phyloP scores from a whole-genome alignment of 1,140 invertebrate genomes.

The Nylanderia fulva region DNA sequence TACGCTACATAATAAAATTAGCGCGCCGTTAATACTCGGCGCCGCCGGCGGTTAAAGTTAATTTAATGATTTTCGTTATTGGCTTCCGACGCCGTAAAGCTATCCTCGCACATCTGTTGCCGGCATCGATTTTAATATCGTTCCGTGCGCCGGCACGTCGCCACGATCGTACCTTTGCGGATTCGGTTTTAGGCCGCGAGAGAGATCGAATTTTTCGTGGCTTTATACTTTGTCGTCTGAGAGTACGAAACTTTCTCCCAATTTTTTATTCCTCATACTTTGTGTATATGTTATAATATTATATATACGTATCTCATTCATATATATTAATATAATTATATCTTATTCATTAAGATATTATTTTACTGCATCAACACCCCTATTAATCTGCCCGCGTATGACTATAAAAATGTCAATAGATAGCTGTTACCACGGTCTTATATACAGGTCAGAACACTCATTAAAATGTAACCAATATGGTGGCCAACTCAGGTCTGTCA shows the following conservation, averaged over 20 bases:
- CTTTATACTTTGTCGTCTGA: background rate
- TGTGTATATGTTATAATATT: no score
- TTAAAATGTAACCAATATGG: no score
- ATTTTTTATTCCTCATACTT: conserved; percentile 1
- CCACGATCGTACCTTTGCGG: conserved; percentile 32
- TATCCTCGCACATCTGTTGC: conserved; percentile 83
- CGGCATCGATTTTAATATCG: conserved; percentile 84
- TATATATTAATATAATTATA: no score
- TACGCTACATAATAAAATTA: conserved; percentile 83
- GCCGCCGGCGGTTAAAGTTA: conserved; percentile 76
- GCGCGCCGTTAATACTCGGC: conserved; percentile 79
- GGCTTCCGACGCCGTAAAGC: conserved; percentile 80
- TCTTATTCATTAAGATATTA: no score
- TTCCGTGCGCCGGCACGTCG: conserved; percentile 57
- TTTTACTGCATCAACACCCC: no score
- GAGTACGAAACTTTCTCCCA: background rate
- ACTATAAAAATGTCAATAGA: background rate
- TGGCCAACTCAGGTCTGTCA: no score
- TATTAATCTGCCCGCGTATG: no score
- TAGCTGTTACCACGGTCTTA: no score
- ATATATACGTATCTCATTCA: no score
- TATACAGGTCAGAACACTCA: no score
- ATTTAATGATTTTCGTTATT: conserved; percentile 85
- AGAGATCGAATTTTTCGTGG: conserved; percentile 45
- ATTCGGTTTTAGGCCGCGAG: conserved; percentile 28